Evolutionary conservation across 2,797 vertebrate species (phyloP), one percentile per base, ranked within the genome.

Genomic region (Onychomys leucogaster): DNA sequence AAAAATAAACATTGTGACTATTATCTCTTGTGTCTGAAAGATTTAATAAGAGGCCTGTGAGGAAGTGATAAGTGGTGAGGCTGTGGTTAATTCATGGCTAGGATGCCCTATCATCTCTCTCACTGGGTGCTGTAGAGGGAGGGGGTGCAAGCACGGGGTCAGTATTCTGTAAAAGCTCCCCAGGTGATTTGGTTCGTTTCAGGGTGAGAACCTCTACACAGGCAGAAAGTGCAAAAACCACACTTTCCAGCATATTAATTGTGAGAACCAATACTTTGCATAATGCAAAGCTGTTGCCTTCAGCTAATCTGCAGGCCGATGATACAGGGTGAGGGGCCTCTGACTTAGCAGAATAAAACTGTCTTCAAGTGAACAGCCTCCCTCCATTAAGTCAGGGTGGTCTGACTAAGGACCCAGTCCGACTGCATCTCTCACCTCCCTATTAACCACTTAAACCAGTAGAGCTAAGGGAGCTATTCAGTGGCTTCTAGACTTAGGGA

Each of bases 171-270:
- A 73, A 81, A 83, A 0, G 13, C 59, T 49, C 63, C 89, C 61
- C 75, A 73, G 78, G 78, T 90, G 89, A 95, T 77, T 8, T 61
- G 32, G 46, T 49, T 95, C 57, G 61, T 82, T 95, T 19, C 23
- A 0, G 67, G 73, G 89, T 96, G 96, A 95, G 96, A 97, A 91
- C 59, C 43, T 75, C 59, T 73, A 6, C 59, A 63, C n/a, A 55
- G 83, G 89, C 92, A 91, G 87, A 69, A 94, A 85, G 92, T 96
- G 96, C 23, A 61, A 89, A 97, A 97, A 95, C 97, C 96, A 95
- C 96, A 97, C 82, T 97, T 97, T 96, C 65, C 83, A 94, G 95
- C 89, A 89, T 82, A 87, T 93, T 91, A 94, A 96, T 49, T 96
- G 89, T 81, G 91, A 97, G 95, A 97, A 97, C 88, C 95, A 93